Evolutionary conservation across 2,888 invertebrate species (phyloP).

Genomic region (Callinectes sapidus): DNA sequence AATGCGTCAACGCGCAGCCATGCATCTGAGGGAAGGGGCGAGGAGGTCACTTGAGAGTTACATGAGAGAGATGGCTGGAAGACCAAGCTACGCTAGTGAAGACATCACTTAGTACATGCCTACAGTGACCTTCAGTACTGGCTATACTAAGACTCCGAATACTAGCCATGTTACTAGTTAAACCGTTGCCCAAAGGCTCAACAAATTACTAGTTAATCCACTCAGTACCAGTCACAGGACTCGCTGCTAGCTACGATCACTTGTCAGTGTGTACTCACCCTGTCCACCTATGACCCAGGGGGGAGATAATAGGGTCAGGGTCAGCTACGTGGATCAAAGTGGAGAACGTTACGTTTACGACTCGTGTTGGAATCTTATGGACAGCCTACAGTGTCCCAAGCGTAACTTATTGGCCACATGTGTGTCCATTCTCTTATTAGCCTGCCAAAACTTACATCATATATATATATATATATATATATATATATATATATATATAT

Average conservation of each 20-base stretch:
- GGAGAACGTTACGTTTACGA: conserved; percentile 44
- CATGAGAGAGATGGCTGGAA: background rate
- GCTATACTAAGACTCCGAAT: background rate
- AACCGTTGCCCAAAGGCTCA: background rate
- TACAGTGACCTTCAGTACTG: background rate
- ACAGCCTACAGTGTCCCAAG: background rate
- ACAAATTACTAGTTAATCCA: conserved; percentile 13
- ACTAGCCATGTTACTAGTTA: conserved; percentile 7
- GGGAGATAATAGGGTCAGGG: conserved; percentile 51
- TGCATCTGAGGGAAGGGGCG: conserved; percentile 2
- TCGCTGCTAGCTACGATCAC: conserved; percentile 5
- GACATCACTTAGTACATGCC: background rate
- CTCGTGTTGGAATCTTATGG: background rate
- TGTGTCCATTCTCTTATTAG: background rate
- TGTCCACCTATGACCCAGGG: conserved; percentile 49
- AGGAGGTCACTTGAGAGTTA: background rate
- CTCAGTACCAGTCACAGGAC: conserved; percentile 5
- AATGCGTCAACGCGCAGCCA: conserved; percentile 1
- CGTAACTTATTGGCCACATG: background rate
- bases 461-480: conserved; percentile 61
- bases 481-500: conserved; percentile 56
- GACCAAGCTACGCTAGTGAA: conserved; percentile 16
- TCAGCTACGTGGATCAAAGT: conserved; percentile 48
- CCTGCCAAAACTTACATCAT: conserved; percentile 33
- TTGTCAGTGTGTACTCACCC: conserved; percentile 40